These are phyloP conservation scores for Dolichotis patagonum DNA, from an alignment of 2,113 vertebrate genomes.

Conservation along the genomic window DNA sequence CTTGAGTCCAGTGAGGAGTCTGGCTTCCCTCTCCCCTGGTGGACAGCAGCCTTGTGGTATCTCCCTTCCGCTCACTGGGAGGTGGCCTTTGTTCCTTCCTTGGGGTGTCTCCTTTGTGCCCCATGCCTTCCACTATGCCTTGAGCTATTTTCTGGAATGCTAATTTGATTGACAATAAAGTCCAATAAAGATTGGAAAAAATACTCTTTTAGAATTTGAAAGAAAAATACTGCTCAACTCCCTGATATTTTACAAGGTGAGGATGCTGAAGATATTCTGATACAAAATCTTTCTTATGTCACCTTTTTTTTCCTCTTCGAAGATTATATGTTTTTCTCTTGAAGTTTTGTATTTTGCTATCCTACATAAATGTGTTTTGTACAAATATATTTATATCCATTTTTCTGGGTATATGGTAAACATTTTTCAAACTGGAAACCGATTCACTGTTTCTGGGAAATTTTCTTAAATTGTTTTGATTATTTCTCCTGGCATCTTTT, in stretches of 20 bases:
- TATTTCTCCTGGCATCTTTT: not conserved
- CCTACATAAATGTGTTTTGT: not conserved
- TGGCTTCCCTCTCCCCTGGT: not conserved
- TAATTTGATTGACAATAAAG: not conserved
- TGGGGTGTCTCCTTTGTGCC: not conserved
- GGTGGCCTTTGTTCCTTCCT: not conserved
- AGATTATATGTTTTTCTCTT: not conserved
- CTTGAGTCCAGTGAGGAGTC: not conserved
- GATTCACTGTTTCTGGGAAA: not conserved
- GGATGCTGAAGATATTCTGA: not conserved
- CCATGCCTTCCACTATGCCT: not conserved
- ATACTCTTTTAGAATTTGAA: not conserved
- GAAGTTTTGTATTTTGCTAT: not conserved
- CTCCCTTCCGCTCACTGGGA: not conserved
- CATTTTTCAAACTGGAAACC: not conserved
- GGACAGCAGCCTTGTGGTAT: too few species aligned
- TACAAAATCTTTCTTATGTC: not conserved
- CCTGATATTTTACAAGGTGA: not conserved
- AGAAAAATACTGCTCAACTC: not conserved
- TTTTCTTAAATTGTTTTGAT: not conserved
- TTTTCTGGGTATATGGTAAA: not conserved
- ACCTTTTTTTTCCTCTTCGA: not conserved
- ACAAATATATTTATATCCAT: not conserved
- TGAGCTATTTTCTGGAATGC: not conserved
- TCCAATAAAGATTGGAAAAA: constrained; percentile 14